Conservation (phyloP, 2,888 invertebrate species). For the Sipha maydis region DNA sequence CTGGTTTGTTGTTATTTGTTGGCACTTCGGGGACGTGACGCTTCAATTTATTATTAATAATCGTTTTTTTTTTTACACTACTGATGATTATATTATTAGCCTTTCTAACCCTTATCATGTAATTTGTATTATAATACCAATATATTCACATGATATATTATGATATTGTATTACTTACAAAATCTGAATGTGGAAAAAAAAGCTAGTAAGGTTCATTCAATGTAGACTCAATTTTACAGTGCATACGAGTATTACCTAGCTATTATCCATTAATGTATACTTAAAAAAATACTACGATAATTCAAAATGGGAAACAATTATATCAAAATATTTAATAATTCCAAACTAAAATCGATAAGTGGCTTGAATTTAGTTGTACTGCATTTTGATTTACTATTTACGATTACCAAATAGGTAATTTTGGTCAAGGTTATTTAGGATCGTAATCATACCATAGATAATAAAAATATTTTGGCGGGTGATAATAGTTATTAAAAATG, state of each 20-base stretch:
- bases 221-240: not conserved
- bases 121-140: too few relatives aligned
- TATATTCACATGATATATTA: not conserved
- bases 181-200: not conserved
- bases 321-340: slow-evolving; percentile 10
- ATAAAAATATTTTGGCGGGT: not conserved
- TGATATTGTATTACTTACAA: not conserved
- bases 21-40: not conserved
- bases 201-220: not conserved
- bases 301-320: not conserved
- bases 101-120: too few relatives aligned
- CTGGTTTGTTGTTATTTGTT: not conserved
- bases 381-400: slow-evolving; percentile 4
- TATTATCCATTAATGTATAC: not conserved
- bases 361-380: not conserved
- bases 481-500: too few relatives aligned
- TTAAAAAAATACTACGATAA: not conserved
- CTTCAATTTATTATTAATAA: slow-evolving; percentile 1
- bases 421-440: too few relatives aligned
- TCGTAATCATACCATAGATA: not conserved
- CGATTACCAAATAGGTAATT: not conserved
- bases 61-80: not conserved
- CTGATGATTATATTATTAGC: not conserved
- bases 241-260: not conserved
- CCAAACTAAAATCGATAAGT: not conserved